Evolutionary conservation across 2,888 invertebrate genomes (phyloP), one percentile per base, ranked within the genome.

Genomic region (Alloscopus bannaensis): DNA sequence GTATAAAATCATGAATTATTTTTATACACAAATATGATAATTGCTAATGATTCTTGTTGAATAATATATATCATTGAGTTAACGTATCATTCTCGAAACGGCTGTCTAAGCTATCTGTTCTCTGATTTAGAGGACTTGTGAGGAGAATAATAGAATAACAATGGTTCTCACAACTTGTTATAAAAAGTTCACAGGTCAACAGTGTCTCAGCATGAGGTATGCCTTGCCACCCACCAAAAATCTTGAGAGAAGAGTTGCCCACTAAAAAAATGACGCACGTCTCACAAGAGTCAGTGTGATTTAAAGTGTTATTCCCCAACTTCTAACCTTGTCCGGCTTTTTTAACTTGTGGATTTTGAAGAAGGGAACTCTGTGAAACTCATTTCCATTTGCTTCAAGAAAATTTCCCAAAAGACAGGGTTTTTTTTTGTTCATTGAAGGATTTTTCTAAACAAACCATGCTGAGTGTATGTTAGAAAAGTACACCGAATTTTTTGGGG

Each of bases 201-300:
- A 78, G 76, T 79, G 78, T 69, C 83, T 65, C 85, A 83, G 83
- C 83, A 84, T 85, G 85, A 75, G 83, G 83, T 84, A 83, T 82
- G 57, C 70, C 68, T 76, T 84, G 78, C 85, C 85, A 85, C 85
- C 85, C 85, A 84, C 83, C 81, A 82, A 75, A 85, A 68, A 80
- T 75, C 83, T 80, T 81, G 80, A 77, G 78, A n/a, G n/a, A 78
- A 80, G 71, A 69, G 81, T 81, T 62, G 64, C 62, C 81, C 79
- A 81, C 80, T 85, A 85, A 85, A 84, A n/a, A 85, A 85, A 85
- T 85, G 85, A 84, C 82, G 68, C 83, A 80, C 81, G 85, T 85
- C 84, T 83, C 72, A 83, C 77, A 80, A 81, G 82, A 83, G 82
- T 80, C 83, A 72, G 81, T 62, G 73, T 71, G 45, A 42, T 60